A percentile compares a stretch with the other conserved stretches of the same genome.
These are phyloP conservation scores for Oscheius sp. DNA, from an alignment of 2,888 invertebrate species.

Conservation along the genomic window DNA sequence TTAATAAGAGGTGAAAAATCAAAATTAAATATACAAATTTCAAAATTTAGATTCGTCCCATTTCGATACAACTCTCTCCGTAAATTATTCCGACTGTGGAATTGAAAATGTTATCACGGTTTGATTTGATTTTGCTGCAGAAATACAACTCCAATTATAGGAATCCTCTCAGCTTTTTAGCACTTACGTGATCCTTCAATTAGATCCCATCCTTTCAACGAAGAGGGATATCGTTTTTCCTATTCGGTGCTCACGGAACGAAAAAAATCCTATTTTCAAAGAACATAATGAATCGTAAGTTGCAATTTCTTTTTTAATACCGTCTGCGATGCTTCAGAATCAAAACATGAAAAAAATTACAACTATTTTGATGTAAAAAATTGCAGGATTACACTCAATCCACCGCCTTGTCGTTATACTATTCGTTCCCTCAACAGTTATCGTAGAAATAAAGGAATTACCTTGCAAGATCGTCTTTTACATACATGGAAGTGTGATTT, in stretches of 20 bases:
- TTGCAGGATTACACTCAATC: not conserved
- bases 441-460: not conserved
- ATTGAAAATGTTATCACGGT: not conserved
- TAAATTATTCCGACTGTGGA: slow-evolving; percentile 11
- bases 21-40: not conserved
- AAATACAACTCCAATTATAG: no score
- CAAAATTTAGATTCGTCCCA: not conserved
- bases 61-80: slow-evolving; percentile 2
- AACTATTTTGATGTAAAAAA: not conserved
- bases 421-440: not conserved
- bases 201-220: not conserved
- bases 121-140: no score
- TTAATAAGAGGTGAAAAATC: not conserved
- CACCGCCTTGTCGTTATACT: not conserved
- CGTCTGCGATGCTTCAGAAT: no score
- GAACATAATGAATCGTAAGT: not conserved
- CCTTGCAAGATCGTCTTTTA: not conserved
- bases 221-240: not conserved
- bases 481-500: slow-evolving; percentile 23
- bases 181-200: slow-evolving; percentile 12
- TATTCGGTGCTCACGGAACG: not conserved
- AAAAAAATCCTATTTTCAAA: not conserved
- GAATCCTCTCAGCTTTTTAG: slow-evolving; percentile 8
- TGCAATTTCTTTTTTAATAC: no score
- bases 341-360: not conserved